Percentiles rank a stretch among this genome's conserved stretches.
phyloP scores from a whole-genome alignment of 2,113 vertebrate genomes.

The Calypte anna region DNA sequence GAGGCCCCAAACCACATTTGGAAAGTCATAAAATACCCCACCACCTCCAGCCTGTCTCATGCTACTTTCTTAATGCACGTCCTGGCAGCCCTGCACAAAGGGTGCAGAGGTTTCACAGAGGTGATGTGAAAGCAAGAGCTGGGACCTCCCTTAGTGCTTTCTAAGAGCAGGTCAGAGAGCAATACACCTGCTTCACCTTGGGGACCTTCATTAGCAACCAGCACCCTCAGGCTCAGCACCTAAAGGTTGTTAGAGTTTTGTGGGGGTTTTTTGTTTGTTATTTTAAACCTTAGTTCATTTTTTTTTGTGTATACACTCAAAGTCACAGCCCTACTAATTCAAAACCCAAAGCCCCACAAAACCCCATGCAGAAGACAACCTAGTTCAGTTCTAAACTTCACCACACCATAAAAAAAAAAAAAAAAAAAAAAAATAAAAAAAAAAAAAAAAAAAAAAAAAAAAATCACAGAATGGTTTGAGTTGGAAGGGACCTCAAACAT shows the following conservation, averaged over 20 bases:
- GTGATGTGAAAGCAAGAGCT: rapidly evolving
- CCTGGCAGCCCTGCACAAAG: too few species aligned
- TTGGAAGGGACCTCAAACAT: too few species aligned
- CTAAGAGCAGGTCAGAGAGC: not conserved
- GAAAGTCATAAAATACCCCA: not conserved
- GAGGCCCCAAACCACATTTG: rapidly evolving
- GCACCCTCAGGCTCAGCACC: not conserved
- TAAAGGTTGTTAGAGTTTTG: too few species aligned
- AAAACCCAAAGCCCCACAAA: not conserved
- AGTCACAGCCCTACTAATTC: not conserved
- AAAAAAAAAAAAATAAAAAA: too few species aligned
- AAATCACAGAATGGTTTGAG: too few species aligned
- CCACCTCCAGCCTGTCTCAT: not conserved
- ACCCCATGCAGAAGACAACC: not conserved
- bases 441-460: too few species aligned
- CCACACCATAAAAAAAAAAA: not conserved
- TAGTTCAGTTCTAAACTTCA: not conserved
- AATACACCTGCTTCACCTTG: rapidly evolving
- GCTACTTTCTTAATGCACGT: not conserved
- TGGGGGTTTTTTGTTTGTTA: not conserved
- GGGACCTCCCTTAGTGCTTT: rapidly evolving
- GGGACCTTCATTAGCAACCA: not conserved
- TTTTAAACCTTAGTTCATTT: not conserved
- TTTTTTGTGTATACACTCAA: not conserved
- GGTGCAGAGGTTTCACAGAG: too few species aligned